These are phyloP conservation scores for Morus bassanus DNA, from an alignment of 2,797 vertebrate genomes.

Conservation along the genomic window DNA sequence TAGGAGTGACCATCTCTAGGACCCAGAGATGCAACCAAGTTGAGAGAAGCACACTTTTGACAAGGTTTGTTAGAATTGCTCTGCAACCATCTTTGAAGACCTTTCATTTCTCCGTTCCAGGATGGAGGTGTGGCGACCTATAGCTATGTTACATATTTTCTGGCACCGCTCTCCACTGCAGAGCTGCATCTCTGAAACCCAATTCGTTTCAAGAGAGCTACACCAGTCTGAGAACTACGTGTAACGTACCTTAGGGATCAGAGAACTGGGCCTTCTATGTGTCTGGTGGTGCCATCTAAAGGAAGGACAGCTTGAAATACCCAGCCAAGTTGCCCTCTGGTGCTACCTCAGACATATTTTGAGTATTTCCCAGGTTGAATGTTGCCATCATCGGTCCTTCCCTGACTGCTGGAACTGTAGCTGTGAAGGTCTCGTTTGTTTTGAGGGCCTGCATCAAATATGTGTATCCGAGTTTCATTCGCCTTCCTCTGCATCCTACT, in stretches of 20 bases:
- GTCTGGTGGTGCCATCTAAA: not conserved
- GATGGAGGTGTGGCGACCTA: not conserved
- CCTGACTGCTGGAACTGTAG: not conserved
- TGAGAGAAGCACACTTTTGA: not conserved
- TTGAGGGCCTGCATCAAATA: not conserved
- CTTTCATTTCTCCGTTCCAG: not conserved
- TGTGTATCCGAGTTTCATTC: not conserved
- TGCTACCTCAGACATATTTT: not conserved
- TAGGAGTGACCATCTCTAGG: not conserved
- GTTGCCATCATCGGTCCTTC: not conserved
- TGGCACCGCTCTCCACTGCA: not conserved
- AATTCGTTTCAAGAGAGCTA: not conserved
- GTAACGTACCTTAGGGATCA: fast-evolving
- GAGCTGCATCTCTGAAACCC: not conserved
- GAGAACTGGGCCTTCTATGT: fast-evolving
- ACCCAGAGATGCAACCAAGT: not conserved
- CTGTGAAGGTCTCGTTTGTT: not conserved
- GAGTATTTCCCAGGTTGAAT: not conserved
- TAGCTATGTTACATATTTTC: not conserved
- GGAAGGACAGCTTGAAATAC: not conserved
- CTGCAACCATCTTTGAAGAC: not conserved
- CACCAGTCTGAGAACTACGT: fast-evolving
- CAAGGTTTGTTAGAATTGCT: not conserved
- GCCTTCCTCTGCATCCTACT: not conserved
- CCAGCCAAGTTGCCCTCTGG: not conserved